Base-by-base conservation (phyloP, 2,888 invertebrate species). In the Dryococelus australis region DNA sequence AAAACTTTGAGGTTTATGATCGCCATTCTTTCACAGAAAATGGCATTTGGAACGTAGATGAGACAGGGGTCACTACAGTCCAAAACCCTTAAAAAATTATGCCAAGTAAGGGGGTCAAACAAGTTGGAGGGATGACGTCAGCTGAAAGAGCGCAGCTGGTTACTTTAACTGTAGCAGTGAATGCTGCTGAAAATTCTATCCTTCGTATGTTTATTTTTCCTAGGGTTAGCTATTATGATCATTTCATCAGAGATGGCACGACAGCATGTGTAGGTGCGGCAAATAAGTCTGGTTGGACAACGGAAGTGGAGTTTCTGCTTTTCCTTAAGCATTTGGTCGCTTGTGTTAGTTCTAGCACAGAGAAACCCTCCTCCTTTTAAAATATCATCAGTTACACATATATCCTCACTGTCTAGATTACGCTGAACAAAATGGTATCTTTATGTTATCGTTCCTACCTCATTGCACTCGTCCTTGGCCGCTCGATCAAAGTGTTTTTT, bases 1-100 rank as follows among this genome's bases (percentile, higher is more conserved):
- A 83, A 83, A 9, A 26, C 20, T 83, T 28, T 83, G 28, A 83
- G 26, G 83, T 83, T 83, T 83, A 83, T 24, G 83, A 83, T 83
- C 16, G 83, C 20, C 43, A 83, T 35, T 83, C 83, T 35, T 83
- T 83, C 12, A 83, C 83, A 20, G 83, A 26, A 83, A 27, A 83
- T 83, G 27, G 26, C 43, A 43, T 83, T 83, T 83, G 83, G 83
- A 83, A 27, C 24, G 43, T 83, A 43, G 83, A 83, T 43, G 83
- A 83, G 8, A 83, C 83, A 9, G 83, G 83, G 43, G 27, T 83
- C 43, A n/a, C n/a, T n/a, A n/a, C n/a, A n/a, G n/a, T n/a, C n/a
- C 83, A 83, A 27, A 83, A 83, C 26, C 83, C 83, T 20, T 83
- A 0, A 9, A 83, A 83, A 83, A 79, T 79, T 24, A 79, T 79